phyloP scores from a whole-genome alignment of 1,140 invertebrate genomes.

The Zaprionus kolodkinae region DNA sequence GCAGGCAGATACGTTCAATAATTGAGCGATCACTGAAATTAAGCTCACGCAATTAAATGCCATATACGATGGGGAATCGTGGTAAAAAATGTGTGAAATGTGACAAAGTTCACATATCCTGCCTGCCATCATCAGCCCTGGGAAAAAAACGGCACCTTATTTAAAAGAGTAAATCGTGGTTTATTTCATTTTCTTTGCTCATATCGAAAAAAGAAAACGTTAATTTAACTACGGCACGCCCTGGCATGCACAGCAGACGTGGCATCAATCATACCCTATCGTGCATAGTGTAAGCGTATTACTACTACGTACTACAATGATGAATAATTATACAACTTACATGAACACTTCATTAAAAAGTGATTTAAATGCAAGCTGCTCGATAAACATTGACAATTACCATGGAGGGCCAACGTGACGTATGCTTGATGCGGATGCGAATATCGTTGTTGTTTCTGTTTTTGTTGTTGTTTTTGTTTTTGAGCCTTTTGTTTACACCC shows the following conservation, averaged over 20 bases:
- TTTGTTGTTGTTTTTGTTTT: conserved; percentile 12
- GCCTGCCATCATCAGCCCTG: not conserved
- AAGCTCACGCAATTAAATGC: conserved; percentile 37
- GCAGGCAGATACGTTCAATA: conserved; percentile 31
- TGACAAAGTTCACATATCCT: conserved; percentile 4
- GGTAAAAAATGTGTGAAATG: conserved; percentile 4
- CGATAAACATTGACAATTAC: conserved; percentile 70
- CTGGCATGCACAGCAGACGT: not conserved
- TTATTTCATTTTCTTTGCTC: not conserved
- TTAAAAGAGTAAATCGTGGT: not conserved
- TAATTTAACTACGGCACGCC: not conserved
- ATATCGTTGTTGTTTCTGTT: conserved; percentile 42
- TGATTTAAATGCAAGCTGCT: conserved; percentile 63
- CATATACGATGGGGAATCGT: not conserved
- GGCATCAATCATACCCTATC: not conserved
- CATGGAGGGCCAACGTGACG: conserved; percentile 24
- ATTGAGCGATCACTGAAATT: conserved; percentile 63
- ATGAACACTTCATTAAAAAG: conserved; percentile 62
- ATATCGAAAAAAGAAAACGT: not conserved
- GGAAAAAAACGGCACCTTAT: not conserved
- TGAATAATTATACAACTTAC: conserved; percentile 67
- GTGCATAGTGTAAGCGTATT: conserved; percentile 10
- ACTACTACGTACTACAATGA: conserved; percentile 25
- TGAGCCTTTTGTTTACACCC: conserved; percentile 9
- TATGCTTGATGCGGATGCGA: conserved; percentile 40